These are phyloP conservation scores for Eucidaris tribuloides DNA, from an alignment of 35 echinoderm and acorn worm species.

Conservation along the genomic window DNA sequence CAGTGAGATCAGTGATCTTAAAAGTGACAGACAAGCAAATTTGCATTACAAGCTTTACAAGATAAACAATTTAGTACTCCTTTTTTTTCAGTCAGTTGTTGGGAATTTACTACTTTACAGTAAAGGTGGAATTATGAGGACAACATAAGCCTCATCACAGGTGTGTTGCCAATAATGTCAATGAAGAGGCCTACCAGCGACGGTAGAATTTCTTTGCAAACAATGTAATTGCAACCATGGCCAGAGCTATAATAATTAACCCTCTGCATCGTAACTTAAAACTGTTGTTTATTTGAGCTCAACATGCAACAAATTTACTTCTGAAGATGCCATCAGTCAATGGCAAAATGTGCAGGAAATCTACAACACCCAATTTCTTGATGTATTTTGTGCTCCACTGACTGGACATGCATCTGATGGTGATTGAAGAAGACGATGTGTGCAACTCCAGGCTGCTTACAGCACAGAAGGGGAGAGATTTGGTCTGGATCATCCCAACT, in stretches of 20 bases:
- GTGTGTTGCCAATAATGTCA: background rate
- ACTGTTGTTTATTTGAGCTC: background rate
- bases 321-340: background rate
- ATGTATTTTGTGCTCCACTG: background rate
- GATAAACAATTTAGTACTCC: no score
- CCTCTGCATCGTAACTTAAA: background rate
- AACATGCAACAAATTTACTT: conserved; percentile 12
- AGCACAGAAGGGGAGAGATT: background rate
- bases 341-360: background rate
- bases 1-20: no score
- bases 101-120: no score
- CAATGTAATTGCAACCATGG: background rate
- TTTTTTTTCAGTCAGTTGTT: no score
- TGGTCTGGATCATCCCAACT: background rate
- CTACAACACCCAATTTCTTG: background rate
- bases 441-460: background rate
- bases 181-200: background rate
- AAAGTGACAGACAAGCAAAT: no score
- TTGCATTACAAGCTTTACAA: no score
- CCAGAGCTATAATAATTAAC: background rate
- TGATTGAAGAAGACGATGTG: background rate
- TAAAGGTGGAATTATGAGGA: background rate
- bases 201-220: background rate
- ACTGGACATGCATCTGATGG: conserved; percentile 6
- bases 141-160: background rate